phyloP scores from a whole-genome alignment of 2,113 vertebrate genomes.

The Ciconia boyciana region DNA sequence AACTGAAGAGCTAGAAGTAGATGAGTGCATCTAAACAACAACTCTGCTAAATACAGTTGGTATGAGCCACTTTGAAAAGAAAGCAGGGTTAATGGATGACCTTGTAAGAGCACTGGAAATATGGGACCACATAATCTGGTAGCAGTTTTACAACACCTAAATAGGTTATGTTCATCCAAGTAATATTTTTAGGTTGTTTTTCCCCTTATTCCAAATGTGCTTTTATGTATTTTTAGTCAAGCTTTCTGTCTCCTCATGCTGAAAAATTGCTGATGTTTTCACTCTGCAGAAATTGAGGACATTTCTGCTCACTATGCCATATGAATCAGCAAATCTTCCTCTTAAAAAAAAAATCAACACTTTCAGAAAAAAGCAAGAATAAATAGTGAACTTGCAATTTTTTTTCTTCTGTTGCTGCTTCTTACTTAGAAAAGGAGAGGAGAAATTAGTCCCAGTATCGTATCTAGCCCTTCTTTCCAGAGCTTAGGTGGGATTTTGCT shows the following conservation, averaged over 20 bases:
- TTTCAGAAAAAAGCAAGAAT: slow-evolving; percentile 13
- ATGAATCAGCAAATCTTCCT: slow-evolving; percentile 62
- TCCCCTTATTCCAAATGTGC: slow-evolving; percentile 12
- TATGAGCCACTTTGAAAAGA: not conserved
- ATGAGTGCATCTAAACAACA: not conserved
- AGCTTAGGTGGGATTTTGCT: not conserved
- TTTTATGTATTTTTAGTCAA: slow-evolving; percentile 65
- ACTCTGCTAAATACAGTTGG: not conserved
- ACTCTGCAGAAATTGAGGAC: slow-evolving; percentile 45
- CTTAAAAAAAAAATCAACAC: not conserved
- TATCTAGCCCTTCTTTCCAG: not conserved
- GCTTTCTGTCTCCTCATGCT: slow-evolving; percentile 62
- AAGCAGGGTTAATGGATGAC: not conserved
- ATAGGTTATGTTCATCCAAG: slow-evolving; percentile 56
- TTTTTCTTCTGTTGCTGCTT: not conserved
- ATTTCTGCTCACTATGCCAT: slow-evolving; percentile 25
- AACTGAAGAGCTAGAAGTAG: not conserved
- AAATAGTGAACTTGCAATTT: not conserved
- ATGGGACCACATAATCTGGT: not conserved
- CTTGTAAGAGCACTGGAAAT: slow-evolving; percentile 14
- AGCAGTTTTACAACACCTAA: slow-evolving; percentile 32
- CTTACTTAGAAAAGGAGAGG: not conserved
- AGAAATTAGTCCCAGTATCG: not conserved
- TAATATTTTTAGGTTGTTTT: slow-evolving; percentile 48
- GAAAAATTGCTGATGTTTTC: slow-evolving; percentile 65